Evolutionary conservation across 35 echinoderm and acorn worm genomes (phyloP).

Genomic region (Anneissia japonica): DNA sequence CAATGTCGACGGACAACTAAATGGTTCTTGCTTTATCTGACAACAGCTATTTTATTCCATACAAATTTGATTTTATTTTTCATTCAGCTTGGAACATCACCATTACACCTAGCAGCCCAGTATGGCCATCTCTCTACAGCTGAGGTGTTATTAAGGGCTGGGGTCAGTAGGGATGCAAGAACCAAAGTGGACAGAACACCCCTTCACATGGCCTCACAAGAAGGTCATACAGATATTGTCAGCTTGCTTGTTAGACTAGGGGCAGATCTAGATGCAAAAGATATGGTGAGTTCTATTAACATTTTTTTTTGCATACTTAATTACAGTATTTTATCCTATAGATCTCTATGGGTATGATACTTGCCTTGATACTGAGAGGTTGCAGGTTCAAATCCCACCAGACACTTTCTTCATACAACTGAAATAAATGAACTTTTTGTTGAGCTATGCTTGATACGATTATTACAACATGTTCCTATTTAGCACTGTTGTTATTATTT

Average conservation of each 20-base stretch:
- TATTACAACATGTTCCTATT: too few species aligned
- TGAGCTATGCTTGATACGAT: too few species aligned
- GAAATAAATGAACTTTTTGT: too few species aligned
- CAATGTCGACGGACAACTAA: too few species aligned
- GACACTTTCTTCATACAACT: too few species aligned
- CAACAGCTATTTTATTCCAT: too few species aligned
- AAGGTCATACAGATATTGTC: constrained; percentile 65
- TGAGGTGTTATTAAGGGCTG: constrained; percentile 79
- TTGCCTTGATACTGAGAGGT: too few species aligned
- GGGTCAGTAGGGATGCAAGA: constrained; percentile 93
- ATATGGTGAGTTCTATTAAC: constrained; percentile 69
- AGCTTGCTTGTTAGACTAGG: constrained; percentile 60
- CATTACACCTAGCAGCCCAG: constrained; percentile 79
- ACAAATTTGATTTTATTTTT: background rate
- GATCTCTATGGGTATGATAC: too few species aligned
- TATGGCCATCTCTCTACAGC: constrained; percentile 77
- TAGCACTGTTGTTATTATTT: too few species aligned
- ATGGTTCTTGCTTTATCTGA: too few species aligned
- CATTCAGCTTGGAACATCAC: constrained; percentile 82
- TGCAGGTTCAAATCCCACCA: too few species aligned
- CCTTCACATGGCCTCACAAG: constrained; percentile 72
- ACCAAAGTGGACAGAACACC: constrained; percentile 96
- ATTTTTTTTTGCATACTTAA: background rate
- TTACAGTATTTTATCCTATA: background rate
- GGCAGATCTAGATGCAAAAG: constrained; percentile 85